phyloP scores from a whole-genome alignment of 2,113 vertebrate species.

The Connochaetes taurinus region DNA sequence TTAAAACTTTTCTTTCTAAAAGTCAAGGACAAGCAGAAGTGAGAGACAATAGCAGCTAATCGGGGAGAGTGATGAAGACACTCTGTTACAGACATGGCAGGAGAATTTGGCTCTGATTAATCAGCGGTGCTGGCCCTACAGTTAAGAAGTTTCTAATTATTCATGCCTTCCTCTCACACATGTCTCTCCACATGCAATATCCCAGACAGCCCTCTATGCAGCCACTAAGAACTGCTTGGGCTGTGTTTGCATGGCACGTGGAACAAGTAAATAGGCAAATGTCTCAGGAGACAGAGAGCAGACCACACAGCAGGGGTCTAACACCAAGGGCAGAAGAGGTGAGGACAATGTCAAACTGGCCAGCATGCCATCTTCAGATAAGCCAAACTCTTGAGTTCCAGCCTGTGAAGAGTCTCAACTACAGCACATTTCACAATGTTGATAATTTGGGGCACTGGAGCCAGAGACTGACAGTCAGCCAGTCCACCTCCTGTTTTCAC shows the following conservation, averaged over 20 bases:
- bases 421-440: background rate
- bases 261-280: background rate
- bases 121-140: background rate
- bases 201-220: background rate
- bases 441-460: background rate
- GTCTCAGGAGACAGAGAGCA: background rate
- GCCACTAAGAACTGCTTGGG: background rate
- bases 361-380: background rate
- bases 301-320: background rate
- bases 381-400: background rate
- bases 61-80: background rate
- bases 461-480: background rate
- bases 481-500: background rate
- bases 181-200: background rate
- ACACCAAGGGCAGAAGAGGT: background rate
- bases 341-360: background rate
- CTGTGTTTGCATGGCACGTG: background rate
- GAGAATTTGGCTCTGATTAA: background rate
- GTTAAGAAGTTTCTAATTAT: background rate
- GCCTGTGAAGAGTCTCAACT: background rate
- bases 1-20: slow-evolving; percentile 93
- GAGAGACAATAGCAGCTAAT: slow-evolving; percentile 36
- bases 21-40: slow-evolving; percentile 58
- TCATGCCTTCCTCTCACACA: background rate
- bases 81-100: background rate